Evolutionary conservation across 1,140 invertebrate species (phyloP), one percentile per base, ranked within the genome.

Genomic region (Vanessa tameamea): DNA sequence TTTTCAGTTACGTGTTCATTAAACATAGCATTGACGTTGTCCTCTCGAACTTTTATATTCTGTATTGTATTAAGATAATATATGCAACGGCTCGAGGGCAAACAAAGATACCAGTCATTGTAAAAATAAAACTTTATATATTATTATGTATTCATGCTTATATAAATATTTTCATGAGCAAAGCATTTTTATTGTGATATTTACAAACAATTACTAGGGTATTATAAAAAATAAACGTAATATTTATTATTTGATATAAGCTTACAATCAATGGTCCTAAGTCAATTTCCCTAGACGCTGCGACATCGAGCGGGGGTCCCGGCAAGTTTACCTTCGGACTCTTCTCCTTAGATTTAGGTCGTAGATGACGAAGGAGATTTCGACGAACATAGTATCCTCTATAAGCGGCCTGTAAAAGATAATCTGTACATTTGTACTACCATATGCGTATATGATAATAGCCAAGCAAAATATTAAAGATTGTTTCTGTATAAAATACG

Each of bases 261-360:
- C 86, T 85, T 76, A 90, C 89, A 69, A 88, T 76, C 51, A 92
- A 74, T n/a, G 82, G 88, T 31, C 89, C 90, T 8, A 91, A 77
- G 16, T 90, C 83, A 13, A 90, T 87, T 72, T 86, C 86, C 20
- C 89, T 85, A 0, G 87, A 87, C 0, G 59, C 86, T 3, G 82
- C 85, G 11, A 89, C 76, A 61, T 91, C 89, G 0, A 83, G 16
- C 0, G 87, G 88, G 7, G 87, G 81, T 8, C 87, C 88, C 0
- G 77, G 79, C 16, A 87, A 64, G 12, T 83, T 83, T 7, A 82
- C 75, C 72, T 87, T 89, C 0, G 85, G 85, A 2, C 77, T 77
- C 13, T 66, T 80, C 68, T 83, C 87, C 72, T 83, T 85, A 2
- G 65, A 67, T 72, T 86, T 83, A 1, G 82, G 83, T 57, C 85